Evolutionary conservation across 2,888 invertebrate genomes (phyloP).

Genomic region (Parascotia fuliginaria): DNA sequence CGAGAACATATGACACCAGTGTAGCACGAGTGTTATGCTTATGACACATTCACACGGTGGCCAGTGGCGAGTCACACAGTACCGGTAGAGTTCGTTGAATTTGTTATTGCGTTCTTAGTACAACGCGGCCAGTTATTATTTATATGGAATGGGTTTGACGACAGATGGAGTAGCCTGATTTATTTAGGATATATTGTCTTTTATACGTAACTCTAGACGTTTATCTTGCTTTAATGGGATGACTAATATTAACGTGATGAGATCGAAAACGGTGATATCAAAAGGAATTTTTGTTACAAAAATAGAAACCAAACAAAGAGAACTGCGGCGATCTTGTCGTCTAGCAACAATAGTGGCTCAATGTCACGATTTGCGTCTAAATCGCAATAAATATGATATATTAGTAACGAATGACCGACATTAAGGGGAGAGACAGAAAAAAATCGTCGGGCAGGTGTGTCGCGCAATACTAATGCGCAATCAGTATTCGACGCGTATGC

Average conservation of each 20-base stretch:
- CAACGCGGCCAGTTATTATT: slow-evolving; percentile 78
- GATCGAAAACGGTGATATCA: slow-evolving; percentile 41
- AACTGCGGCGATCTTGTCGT: slow-evolving; percentile 67
- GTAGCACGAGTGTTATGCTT: slow-evolving; percentile 66
- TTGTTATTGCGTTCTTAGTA: slow-evolving; percentile 84
- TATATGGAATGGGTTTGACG: slow-evolving; percentile 70
- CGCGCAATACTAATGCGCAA: slow-evolving; percentile 83
- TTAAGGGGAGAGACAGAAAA: slow-evolving; percentile 82
- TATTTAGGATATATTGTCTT: slow-evolving; percentile 69
- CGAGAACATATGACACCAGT: slow-evolving; percentile 76
- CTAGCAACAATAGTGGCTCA: slow-evolving; percentile 68
- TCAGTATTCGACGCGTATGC: slow-evolving; percentile 81
- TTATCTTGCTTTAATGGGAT: slow-evolving; percentile 49
- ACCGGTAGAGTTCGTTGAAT: slow-evolving; percentile 85
- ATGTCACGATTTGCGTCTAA: slow-evolving; percentile 68
- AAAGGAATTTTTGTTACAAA: slow-evolving; percentile 12
- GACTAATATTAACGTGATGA: slow-evolving; percentile 50
- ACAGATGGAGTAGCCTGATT: slow-evolving; percentile 72
- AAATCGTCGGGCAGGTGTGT: slow-evolving; percentile 83
- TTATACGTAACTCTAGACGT: slow-evolving; percentile 53
- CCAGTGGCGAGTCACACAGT: slow-evolving; percentile 77
- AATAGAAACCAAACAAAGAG: slow-evolving; percentile 53
- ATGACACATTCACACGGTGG: slow-evolving; percentile 83
- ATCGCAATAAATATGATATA: slow-evolving; percentile 82
- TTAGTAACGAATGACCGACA: slow-evolving; percentile 83